Base-by-base conservation (phyloP, 2,797 vertebrate genomes). In the Lagodon rhomboides region DNA sequence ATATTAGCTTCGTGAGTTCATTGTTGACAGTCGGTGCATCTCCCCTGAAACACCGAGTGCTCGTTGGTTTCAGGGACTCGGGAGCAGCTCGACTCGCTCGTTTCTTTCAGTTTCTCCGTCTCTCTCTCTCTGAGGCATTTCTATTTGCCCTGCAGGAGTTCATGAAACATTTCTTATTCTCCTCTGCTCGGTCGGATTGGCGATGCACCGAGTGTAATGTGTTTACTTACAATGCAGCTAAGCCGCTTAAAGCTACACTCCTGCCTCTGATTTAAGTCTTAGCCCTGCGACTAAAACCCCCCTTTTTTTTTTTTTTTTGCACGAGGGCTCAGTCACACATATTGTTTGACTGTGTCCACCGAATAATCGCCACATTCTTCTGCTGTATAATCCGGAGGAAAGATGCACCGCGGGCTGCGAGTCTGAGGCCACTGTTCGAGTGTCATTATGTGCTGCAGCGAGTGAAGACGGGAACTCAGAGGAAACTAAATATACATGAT, bases 141-240 rank as follows among this genome's bases (percentile, higher is more conserved):
- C 16, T 68, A 3, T 78, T 88, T 65, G 69, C 75, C 49, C 73
- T 34, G 65, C 64, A 84, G 67, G 72, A 79, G 79, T 65, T 79
- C 65, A 59, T n/a, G 65, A 75, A 79, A 61, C 73, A 58, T 83
- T 78, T 89, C 64, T 58, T 76, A 68, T 70, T 87, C 62, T 41
- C 12, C 67, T 82, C 68, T 38, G 38, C 72, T 67, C 44, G 1
- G 34, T 61, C 3, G 25, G 44, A 60, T 77, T 72, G 68, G 73
- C 70, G 46, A 22, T 30, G 34, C 71, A 3, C 65, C 12, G 50
- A 38, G 68, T 89, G 75, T 86, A 81, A 85, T 82, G 78, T 89
- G 80, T 91, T 91, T 89, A 85, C 82, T 82, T 59, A 87, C 79
- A 87, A 80, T 79, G 77, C 67, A 12, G 67, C 77, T 86, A 86